phyloP scores from a whole-genome alignment of 2,113 vertebrate species.

The Chrysochloris asiatica region DNA sequence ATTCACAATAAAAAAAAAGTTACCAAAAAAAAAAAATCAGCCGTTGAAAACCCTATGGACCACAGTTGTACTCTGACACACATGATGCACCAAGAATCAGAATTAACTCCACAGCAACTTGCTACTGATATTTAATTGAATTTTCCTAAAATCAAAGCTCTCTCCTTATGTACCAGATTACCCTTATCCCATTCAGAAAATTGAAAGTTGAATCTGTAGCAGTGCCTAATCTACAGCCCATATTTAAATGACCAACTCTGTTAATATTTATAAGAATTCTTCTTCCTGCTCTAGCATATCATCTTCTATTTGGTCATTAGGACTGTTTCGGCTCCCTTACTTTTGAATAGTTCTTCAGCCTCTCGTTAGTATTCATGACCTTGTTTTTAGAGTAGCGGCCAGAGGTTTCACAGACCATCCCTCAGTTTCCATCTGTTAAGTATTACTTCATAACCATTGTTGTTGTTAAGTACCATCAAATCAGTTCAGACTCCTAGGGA shows the following conservation, averaged over 20 bases:
- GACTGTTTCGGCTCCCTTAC: not conserved
- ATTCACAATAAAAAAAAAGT: too few species aligned
- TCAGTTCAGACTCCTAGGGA: too few species aligned
- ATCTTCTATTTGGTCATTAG: not conserved
- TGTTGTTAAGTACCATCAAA: too few species aligned
- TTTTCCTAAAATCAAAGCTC: too few species aligned
- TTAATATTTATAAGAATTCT: not conserved
- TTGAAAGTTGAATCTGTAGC: not conserved
- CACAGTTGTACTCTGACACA: too few species aligned
- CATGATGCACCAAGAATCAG: too few species aligned
- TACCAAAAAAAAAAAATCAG: too few species aligned
- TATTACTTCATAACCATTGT: too few species aligned
- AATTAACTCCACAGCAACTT: too few species aligned
- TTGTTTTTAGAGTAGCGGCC: not conserved
- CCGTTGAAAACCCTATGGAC: too few species aligned
- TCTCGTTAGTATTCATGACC: not conserved
- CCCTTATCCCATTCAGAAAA: not conserved
- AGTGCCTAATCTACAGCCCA: not conserved
- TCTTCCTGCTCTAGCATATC: not conserved
- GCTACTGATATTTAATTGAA: too few species aligned
- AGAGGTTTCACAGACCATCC: not conserved
- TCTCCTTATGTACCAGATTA: not conserved
- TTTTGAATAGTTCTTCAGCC: not conserved
- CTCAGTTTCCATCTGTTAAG: too few species aligned
- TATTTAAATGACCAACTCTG: not conserved